Evolutionary conservation across 2,888 invertebrate genomes (phyloP).

Genomic region (Galerucella pusilla): DNA sequence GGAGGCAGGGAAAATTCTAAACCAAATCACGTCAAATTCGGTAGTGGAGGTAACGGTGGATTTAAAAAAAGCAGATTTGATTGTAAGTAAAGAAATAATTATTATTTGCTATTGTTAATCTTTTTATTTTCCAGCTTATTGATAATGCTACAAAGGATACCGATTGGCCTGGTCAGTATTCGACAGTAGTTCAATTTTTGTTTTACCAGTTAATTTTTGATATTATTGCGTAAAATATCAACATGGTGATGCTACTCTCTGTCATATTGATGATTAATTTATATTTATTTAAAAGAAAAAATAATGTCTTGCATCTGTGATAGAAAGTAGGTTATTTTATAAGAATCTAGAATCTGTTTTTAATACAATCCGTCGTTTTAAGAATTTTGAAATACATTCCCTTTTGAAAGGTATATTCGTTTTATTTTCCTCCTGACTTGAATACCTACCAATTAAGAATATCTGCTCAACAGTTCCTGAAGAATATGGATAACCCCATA

Average conservation of each 20-base stretch:
- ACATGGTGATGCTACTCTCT: constrained; percentile 4
- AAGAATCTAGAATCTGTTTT: not conserved
- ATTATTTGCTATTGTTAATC: not conserved
- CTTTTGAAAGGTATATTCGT: not conserved
- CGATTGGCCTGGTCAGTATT: constrained; percentile 19
- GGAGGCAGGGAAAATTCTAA: constrained; percentile 32
- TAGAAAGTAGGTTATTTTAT: constrained; percentile 8
- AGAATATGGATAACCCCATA: no score
- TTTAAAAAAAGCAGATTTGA: constrained; percentile 31
- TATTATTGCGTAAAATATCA: not conserved
- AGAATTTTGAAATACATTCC: constrained; percentile 15
- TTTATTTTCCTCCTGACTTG: not conserved
- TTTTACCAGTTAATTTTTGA: not conserved
- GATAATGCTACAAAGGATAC: not conserved
- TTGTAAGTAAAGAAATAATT: constrained; percentile 12
- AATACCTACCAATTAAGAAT: no score
- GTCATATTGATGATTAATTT: constrained; percentile 14
- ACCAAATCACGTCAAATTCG: constrained; percentile 35
- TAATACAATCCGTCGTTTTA: not conserved
- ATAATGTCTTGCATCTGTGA: constrained; percentile 7
- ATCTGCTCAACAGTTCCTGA: no score
- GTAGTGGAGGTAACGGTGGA: constrained; percentile 33
- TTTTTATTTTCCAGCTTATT: constrained; percentile 14
- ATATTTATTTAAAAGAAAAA: not conserved
- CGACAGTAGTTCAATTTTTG: constrained; percentile 5